phyloP scores from a whole-genome alignment of 2,797 vertebrate genomes.

The Ceyx erithaca region DNA sequence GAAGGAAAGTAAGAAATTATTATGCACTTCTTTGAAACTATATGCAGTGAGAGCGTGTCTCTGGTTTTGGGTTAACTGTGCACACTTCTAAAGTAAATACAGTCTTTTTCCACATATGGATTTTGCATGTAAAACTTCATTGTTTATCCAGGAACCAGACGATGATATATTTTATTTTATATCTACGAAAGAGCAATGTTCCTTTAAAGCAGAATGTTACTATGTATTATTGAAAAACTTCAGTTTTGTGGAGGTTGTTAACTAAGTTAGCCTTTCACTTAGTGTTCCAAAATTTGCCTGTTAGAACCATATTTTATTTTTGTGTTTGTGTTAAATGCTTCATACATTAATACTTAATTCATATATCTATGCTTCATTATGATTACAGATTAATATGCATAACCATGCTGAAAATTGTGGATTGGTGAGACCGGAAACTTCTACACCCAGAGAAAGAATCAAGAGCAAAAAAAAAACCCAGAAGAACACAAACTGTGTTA shows the following conservation, averaged over 20 bases:
- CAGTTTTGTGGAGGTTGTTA: neutral
- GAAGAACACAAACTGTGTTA: neutral
- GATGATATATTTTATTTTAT: constrained; percentile 14
- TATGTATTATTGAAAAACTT: neutral
- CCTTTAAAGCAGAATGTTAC: constrained; percentile 6
- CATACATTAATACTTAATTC: neutral
- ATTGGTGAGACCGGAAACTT: neutral
- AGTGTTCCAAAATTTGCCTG: neutral
- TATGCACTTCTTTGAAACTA: neutral
- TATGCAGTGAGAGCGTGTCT: neutral
- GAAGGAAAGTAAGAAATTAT: neutral
- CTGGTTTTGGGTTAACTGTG: neutral
- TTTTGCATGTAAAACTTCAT: neutral
- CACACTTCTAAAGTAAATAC: neutral
- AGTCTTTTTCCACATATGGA: neutral
- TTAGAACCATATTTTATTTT: neutral
- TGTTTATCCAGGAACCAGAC: neutral
- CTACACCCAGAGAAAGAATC: neutral
- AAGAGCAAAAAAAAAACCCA: neutral
- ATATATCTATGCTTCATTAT: constrained; percentile 11
- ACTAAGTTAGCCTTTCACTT: neutral
- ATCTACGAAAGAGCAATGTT: neutral
- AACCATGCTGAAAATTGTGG: constrained; percentile 54
- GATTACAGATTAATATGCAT: constrained; percentile 57
- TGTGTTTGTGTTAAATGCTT: neutral